Percentiles rank a stretch among this genome's conserved stretches.
Evolutionary conservation across 2,797 vertebrate genomes (phyloP).

Genomic region (Sebastes itinus): DNA sequence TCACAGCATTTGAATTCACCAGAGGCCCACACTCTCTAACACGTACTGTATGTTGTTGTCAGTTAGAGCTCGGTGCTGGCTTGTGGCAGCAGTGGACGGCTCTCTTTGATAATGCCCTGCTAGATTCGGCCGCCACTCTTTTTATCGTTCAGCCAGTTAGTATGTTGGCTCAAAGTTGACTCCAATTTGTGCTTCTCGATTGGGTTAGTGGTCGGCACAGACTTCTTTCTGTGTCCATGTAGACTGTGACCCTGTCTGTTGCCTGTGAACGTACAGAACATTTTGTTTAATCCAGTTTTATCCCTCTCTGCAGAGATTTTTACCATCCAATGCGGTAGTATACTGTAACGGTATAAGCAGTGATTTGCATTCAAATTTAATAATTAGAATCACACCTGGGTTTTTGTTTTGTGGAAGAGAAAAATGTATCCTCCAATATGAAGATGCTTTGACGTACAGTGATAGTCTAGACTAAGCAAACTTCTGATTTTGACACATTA

Average conservation of each 20-base stretch:
- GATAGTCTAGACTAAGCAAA: not conserved
- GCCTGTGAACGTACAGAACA: slow-evolving; percentile 13
- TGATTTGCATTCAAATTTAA: not conserved
- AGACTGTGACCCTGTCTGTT: slow-evolving; percentile 25
- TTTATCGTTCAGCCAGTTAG: slow-evolving; percentile 57
- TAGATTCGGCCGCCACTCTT: slow-evolving; percentile 42
- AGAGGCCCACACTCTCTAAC: slow-evolving; percentile 39
- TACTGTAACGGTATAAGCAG: not conserved
- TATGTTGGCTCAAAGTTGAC: slow-evolving; percentile 68
- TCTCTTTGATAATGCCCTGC: slow-evolving; percentile 61
- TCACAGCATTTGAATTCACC: slow-evolving; percentile 3
- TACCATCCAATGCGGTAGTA: not conserved
- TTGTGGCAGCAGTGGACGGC: slow-evolving; percentile 43
- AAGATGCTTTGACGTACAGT: not conserved
- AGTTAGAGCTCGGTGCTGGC: slow-evolving; percentile 51
- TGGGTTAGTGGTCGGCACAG: slow-evolving; percentile 41
- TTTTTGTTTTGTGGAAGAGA: not conserved
- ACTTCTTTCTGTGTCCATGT: slow-evolving; percentile 31
- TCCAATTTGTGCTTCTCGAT: slow-evolving; percentile 66
- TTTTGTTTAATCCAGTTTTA: not conserved
- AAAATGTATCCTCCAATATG: not conserved
- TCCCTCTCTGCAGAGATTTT: not conserved
- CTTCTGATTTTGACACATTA: not conserved
- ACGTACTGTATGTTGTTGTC: slow-evolving; percentile 51
- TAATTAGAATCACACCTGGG: not conserved